These are phyloP conservation scores for Redunca redunca DNA, from an alignment of 2,113 vertebrate species.

Conservation along the genomic window DNA sequence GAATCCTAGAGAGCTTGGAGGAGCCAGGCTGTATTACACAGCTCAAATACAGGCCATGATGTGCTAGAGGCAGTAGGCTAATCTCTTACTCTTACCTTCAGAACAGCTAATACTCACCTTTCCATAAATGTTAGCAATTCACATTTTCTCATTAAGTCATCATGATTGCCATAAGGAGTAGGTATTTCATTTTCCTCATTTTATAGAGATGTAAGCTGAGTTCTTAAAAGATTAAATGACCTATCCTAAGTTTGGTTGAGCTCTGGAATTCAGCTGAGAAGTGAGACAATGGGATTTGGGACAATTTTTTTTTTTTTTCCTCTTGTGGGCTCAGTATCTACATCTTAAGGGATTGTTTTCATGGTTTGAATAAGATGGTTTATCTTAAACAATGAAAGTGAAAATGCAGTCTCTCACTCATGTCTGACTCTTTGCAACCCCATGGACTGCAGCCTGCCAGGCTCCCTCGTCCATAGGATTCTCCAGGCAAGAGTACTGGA, in stretches of 20 bases:
- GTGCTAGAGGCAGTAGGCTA: not conserved
- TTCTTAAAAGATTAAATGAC: not conserved
- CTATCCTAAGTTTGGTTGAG: not conserved
- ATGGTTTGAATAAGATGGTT: not conserved
- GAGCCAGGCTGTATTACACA: not conserved
- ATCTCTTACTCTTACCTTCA: not conserved
- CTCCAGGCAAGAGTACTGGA: not conserved
- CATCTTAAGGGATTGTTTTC: not conserved
- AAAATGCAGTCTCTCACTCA: not conserved
- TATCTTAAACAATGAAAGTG: not conserved
- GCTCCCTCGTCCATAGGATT: not conserved
- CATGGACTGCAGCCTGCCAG: not conserved
- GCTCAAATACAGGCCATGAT: not conserved
- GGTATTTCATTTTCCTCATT: not conserved
- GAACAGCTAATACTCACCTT: not conserved
- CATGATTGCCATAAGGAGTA: not conserved
- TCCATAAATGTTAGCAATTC: not conserved
- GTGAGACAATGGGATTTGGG: not conserved
- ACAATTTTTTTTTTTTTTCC: not conserved
- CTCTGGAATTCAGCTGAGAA: not conserved
- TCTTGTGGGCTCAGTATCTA: not conserved
- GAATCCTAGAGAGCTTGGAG: no score
- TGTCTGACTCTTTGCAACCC: rapidly evolving
- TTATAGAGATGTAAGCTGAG: not conserved
- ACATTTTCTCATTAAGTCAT: not conserved